Conservation (phyloP, 2,797 vertebrate genomes). For the Lophotriccus pileatus region DNA sequence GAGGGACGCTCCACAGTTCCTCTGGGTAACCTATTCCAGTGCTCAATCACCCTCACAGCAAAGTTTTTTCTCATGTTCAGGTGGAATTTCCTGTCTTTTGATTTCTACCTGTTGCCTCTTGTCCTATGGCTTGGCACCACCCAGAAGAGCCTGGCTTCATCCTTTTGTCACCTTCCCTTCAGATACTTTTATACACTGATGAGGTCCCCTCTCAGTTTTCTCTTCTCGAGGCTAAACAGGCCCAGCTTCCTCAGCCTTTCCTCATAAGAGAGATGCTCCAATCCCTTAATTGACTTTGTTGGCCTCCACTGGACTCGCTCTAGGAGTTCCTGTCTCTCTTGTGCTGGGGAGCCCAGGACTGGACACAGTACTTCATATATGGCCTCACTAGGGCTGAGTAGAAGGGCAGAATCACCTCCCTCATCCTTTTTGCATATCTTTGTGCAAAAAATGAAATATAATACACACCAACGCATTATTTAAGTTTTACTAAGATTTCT, state of each 20-base stretch:
- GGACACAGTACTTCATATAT: not conserved
- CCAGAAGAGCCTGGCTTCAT: not conserved
- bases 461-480: not conserved
- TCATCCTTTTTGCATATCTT: not conserved
- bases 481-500: not conserved
- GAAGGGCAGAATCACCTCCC: not conserved
- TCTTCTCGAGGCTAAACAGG: not conserved
- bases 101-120: not conserved
- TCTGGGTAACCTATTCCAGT: not conserved
- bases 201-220: not conserved
- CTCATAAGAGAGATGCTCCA: not conserved
- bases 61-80: not conserved
- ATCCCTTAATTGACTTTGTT: not conserved
- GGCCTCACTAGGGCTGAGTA: not conserved
- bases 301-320: accelerated
- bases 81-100: not conserved
- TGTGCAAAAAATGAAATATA: not conserved
- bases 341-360: not conserved
- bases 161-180: not conserved
- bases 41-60: not conserved
- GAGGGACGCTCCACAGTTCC: not conserved
- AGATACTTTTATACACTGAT: not conserved
- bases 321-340: not conserved
- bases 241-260: not conserved
- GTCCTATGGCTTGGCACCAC: not conserved